Conservation (phyloP, 2,797 vertebrate genomes). For the Tragopan temminckii region DNA sequence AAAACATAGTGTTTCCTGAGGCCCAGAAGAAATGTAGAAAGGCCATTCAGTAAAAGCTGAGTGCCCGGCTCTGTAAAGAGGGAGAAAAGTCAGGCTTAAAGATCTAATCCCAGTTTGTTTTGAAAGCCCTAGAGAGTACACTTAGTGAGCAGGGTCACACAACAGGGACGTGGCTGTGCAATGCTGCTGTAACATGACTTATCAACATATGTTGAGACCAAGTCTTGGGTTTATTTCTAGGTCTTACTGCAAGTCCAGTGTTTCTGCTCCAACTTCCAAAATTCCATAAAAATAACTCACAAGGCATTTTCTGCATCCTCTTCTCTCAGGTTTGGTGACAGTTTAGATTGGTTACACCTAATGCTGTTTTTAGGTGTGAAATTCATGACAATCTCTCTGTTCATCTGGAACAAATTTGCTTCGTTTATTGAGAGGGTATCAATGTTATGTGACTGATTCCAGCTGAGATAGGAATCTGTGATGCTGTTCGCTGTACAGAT, state of each 20-base stretch:
- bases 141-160: background rate
- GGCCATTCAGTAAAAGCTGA: background rate
- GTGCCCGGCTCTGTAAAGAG: rapidly evolving
- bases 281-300: background rate
- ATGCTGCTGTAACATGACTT: background rate
- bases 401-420: background rate
- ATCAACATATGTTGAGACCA: background rate
- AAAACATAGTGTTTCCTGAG: background rate
- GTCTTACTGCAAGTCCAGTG: background rate
- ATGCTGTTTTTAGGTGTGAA: background rate
- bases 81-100: background rate
- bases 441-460: background rate
- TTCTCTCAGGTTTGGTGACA: background rate
- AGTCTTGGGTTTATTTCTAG: background rate
- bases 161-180: background rate
- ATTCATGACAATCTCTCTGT: background rate
- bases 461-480: background rate
- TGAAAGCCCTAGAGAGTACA: background rate
- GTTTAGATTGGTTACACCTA: background rate
- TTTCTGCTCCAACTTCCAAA: background rate
- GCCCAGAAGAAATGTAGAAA: background rate
- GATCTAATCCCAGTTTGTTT: background rate
- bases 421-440: background rate
- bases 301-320: background rate
- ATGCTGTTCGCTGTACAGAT: rapidly evolving